Percentiles rank a stretch among this genome's conserved stretches.
phyloP scores from a whole-genome alignment of 2,888 invertebrate genomes.

The Hipparchia semele region DNA sequence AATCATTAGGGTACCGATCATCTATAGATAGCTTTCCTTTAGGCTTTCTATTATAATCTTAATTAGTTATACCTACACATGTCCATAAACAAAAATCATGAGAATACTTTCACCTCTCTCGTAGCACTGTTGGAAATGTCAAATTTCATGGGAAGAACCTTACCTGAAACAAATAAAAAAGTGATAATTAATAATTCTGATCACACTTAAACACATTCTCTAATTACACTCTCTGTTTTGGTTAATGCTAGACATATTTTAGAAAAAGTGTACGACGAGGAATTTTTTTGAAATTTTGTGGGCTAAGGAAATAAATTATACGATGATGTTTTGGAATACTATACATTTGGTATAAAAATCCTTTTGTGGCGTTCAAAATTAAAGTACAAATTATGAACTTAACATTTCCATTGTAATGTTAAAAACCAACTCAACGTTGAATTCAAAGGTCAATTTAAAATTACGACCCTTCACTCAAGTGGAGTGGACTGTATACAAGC shows the following conservation, averaged over 20 bases:
- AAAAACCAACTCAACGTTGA: conserved; percentile 5
- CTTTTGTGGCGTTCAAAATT: background rate
- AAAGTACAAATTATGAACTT: background rate
- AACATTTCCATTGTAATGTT: conserved; percentile 3
- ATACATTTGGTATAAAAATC: too few relatives aligned
- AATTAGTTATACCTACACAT: conserved; percentile 7
- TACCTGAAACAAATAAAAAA: conserved; percentile 20
- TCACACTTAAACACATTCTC: background rate
- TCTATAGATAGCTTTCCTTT: conserved; percentile 1
- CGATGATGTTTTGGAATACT: too few relatives aligned
- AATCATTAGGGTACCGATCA: conserved; percentile 14
- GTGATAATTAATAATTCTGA: background rate
- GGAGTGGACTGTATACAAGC: conserved; percentile 15
- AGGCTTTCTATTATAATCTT: conserved; percentile 19
- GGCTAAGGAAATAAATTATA: too few relatives aligned
- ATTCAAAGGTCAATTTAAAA: conserved; percentile 12
- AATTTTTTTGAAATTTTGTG: too few relatives aligned
- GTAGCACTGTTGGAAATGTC: background rate
- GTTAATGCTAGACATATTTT: too few relatives aligned
- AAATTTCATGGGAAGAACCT: background rate
- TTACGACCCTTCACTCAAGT: conserved; percentile 14
- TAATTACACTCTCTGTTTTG: too few relatives aligned
- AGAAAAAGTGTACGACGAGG: too few relatives aligned
- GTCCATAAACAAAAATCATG: conserved; percentile 8
- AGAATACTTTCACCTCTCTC: conserved; percentile 14